A percentile compares a stretch with the other conserved stretches of the same genome.
Conservation (phyloP, 2,797 vertebrate genomes). For the Chelidonichthys spinosus region DNA sequence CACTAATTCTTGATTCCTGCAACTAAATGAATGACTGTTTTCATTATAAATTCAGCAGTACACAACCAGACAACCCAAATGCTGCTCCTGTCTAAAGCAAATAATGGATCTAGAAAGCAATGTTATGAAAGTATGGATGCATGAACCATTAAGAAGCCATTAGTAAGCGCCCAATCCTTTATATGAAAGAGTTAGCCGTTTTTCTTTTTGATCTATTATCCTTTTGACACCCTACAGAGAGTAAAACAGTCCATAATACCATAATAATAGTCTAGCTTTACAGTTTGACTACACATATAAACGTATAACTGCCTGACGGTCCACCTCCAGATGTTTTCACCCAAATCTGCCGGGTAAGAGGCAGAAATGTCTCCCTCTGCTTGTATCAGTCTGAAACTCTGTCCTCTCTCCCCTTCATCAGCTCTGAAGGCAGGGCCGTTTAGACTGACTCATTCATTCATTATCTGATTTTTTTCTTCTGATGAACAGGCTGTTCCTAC, state of each 20-base stretch:
- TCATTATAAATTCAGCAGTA: not conserved
- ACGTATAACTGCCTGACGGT: no score
- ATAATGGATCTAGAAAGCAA: not conserved
- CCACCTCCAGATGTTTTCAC: not conserved
- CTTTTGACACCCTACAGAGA: no score
- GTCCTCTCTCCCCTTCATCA: not conserved
- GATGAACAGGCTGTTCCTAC: conserved; percentile 7
- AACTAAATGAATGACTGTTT: not conserved
- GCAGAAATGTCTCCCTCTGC: conserved; percentile 36
- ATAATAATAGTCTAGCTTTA: not conserved
- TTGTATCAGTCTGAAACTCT: conserved; percentile 13
- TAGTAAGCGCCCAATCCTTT: no score
- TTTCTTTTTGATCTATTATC: no score
- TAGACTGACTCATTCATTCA: conserved; percentile 34
- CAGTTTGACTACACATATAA: not conserved
- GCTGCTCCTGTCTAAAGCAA: not conserved
- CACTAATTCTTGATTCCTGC: not conserved
- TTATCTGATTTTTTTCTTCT: not conserved
- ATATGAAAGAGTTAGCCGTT: no score
- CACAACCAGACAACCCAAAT: not conserved
- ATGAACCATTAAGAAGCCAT: no score
- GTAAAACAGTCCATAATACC: no score
- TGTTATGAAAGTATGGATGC: no score
- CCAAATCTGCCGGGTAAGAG: conserved; percentile 43
- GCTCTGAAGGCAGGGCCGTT: not conserved